Conservation (phyloP, 1,140 invertebrate species). For the Diorhabda sublineata region DNA sequence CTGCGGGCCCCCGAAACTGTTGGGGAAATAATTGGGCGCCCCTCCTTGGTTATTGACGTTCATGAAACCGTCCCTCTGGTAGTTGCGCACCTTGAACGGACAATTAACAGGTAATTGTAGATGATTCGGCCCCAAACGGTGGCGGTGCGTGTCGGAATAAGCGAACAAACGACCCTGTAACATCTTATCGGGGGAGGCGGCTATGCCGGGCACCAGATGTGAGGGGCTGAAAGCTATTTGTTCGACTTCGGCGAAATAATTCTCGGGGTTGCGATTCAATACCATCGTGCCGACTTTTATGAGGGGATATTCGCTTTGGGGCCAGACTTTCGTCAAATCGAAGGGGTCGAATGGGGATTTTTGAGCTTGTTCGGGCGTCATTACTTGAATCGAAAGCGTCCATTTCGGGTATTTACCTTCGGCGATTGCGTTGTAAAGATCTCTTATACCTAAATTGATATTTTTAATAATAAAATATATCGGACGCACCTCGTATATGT, state of each 20-base stretch:
- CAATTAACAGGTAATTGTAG: slow-evolving; percentile 86
- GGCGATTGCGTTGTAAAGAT: slow-evolving; percentile 82
- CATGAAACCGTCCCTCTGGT: slow-evolving; percentile 76
- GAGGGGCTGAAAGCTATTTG: slow-evolving; percentile 85
- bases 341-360: slow-evolving; percentile 73
- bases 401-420: slow-evolving; percentile 72
- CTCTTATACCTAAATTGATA: slow-evolving; percentile 46
- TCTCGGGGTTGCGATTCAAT: slow-evolving; percentile 75
- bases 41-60: slow-evolving; percentile 57
- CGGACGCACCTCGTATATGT: no score
- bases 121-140: slow-evolving; percentile 85
- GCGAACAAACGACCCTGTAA: slow-evolving; percentile 81
- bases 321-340: slow-evolving; percentile 84
- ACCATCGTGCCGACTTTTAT: slow-evolving; percentile 81
- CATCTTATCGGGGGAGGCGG: slow-evolving; percentile 85
- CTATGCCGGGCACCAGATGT: slow-evolving; percentile 81
- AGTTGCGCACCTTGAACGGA: slow-evolving; percentile 68
- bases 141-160: slow-evolving; percentile 82
- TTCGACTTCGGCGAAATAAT: slow-evolving; percentile 85
- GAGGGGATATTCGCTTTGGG: slow-evolving; percentile 73
- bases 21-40: slow-evolving; percentile 86
- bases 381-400: slow-evolving; percentile 66
- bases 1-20: slow-evolving; percentile 75
- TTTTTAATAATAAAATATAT: no score
- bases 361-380: slow-evolving; percentile 63